Evolutionary conservation across 1,140 invertebrate genomes (phyloP).

Genomic region (Coelopa frigida): DNA sequence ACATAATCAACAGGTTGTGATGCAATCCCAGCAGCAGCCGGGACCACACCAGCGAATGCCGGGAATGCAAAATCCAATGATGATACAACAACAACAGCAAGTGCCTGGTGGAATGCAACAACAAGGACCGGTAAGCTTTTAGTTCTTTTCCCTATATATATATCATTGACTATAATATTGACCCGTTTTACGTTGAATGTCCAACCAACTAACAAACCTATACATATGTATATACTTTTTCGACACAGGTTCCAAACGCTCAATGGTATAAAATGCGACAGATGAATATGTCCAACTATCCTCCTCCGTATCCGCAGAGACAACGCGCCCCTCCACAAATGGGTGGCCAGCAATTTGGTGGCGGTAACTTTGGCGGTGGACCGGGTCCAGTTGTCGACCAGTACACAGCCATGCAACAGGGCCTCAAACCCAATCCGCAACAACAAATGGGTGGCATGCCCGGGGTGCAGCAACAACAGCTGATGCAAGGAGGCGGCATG

Average conservation of each 20-base stretch:
- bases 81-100: conserved; percentile 30
- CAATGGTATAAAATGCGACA: conserved; percentile 42
- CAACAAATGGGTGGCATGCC: conserved; percentile 42
- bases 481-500: conserved; percentile 32
- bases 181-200: too few species aligned
- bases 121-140: conserved; percentile 47
- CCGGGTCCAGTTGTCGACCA: conserved; percentile 27
- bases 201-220: too few species aligned
- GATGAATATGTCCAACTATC: conserved; percentile 34
- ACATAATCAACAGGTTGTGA: conserved; percentile 32
- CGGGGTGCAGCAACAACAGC: conserved; percentile 47
- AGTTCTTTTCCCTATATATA: too few species aligned
- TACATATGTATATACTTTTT: conserved; percentile 1
- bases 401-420: conserved; percentile 45
- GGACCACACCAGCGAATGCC: conserved; percentile 35
- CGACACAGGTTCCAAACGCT: conserved; percentile 27
- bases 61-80: conserved; percentile 36
- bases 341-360: conserved; percentile 31
- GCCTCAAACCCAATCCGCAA: conserved; percentile 43
- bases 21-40: conserved; percentile 27
- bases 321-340: conserved; percentile 45
- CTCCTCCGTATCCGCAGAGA: conserved; percentile 39
- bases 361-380: conserved; percentile 21
- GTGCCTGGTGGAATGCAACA: conserved; percentile 44
- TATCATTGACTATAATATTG: too few species aligned